phyloP scores from a whole-genome alignment of 2,888 invertebrate genomes.

The Aleiodes testaceus region DNA sequence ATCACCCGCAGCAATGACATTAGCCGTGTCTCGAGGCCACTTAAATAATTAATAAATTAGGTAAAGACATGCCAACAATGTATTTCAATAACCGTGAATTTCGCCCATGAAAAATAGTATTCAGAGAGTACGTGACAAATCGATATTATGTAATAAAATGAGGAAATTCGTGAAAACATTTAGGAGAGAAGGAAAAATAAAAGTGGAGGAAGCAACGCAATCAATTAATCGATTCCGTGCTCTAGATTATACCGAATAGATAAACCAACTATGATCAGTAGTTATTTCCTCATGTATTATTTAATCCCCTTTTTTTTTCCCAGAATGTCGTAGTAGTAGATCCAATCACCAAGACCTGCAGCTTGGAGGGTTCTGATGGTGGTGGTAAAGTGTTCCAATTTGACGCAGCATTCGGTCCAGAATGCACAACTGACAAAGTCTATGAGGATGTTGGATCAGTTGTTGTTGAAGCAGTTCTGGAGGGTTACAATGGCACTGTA shows the following conservation, averaged over 20 bases:
- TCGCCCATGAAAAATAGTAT: neutral
- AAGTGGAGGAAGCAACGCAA: neutral
- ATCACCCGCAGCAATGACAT: slow-evolving; percentile 12
- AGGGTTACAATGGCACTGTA: slow-evolving; percentile 94
- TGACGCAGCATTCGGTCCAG: slow-evolving; percentile 87
- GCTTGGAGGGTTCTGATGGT: slow-evolving; percentile 62
- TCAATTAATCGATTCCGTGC: slow-evolving; percentile 35
- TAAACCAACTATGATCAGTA: neutral
- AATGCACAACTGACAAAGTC: slow-evolving; percentile 87
- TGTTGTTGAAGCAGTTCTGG: slow-evolving; percentile 83
- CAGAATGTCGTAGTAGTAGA: slow-evolving; percentile 82
- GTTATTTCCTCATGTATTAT: no score
- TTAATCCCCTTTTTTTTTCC: slow-evolving; percentile 45
- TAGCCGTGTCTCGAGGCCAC: slow-evolving; percentile 6
- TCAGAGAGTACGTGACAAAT: neutral
- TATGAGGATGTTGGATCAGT: slow-evolving; percentile 85
- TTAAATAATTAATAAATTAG: slow-evolving; percentile 22
- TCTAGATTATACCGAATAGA: slow-evolving; percentile 27
- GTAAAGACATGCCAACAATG: slow-evolving; percentile 13
- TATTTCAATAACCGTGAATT: neutral
- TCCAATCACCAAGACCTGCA: slow-evolving; percentile 75
- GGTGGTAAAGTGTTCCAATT: slow-evolving; percentile 74
- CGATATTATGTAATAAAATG: neutral
- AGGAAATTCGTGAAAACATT: no score
- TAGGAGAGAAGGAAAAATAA: no score